Base-by-base conservation (phyloP, 2,797 vertebrate species). In the Rhinella marina region DNA sequence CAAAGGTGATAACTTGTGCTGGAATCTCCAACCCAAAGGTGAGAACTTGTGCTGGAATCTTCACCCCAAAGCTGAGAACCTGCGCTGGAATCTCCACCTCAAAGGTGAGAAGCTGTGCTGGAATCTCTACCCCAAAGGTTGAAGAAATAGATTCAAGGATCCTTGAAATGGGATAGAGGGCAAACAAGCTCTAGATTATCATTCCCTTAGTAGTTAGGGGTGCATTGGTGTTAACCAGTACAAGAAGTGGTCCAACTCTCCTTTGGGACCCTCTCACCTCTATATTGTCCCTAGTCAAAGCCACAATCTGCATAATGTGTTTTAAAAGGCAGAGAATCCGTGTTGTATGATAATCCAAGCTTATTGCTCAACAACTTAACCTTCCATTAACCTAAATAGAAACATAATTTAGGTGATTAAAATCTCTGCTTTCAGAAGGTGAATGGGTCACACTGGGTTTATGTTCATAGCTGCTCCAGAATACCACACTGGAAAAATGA, bases 321-420 rank as follows among this genome's bases (percentile, higher is more conserved):
- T 11, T 16, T 23, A 62, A 81, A 81, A 81, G 59, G 79, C 23
- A 48, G 32, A 17, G 21, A 48, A 62, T 23, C 57, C 41, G 16
- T 17, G 56, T 56, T 62, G 50, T 61, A 50, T 32, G 21, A 50
- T 32, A 32, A 75, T 76, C 83, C 73, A 19, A 48, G 56, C 72
- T 80, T 52, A 25, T 52, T 62, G 57, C 25, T 77, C 57, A 62
- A 62, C 50, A 21, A 48, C 48, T 85, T 85, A 85, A 85, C 72
- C 83, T 62, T 50, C 17, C 86, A 87, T 77, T 83, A 87, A 76
- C 52, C 81, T 66, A 64, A 83, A 68, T 64, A 32, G 81, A 76
- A 78, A 86, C 81, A 79, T 87, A 82, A 90, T 89, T 68, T 75
- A 48, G 57, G 32, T 62, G 81, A 79, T 86, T 83, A 78, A 41